phyloP scores from a whole-genome alignment of 2,797 vertebrate species.

The Anabacerthia variegaticeps region DNA sequence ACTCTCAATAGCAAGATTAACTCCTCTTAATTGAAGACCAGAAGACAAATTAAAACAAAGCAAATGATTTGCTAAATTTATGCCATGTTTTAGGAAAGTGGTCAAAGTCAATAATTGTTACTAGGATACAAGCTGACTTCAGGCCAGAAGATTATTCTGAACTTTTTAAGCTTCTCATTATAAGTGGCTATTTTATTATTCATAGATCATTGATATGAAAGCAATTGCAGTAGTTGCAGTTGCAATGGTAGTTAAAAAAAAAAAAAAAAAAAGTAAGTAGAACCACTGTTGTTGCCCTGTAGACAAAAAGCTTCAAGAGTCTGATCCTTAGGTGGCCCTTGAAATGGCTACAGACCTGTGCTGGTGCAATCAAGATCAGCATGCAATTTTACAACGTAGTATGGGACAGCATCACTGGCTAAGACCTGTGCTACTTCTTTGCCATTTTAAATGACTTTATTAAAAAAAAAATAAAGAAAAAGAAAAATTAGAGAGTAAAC shows the following conservation, averaged over 20 bases:
- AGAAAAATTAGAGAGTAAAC: not conserved
- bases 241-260: not conserved
- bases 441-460: not conserved
- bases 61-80: not conserved
- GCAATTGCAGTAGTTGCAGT: not conserved
- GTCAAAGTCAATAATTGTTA: not conserved
- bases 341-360: not conserved
- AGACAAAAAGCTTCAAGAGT: not conserved
- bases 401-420: not conserved
- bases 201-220: not conserved
- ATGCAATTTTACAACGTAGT: not conserved
- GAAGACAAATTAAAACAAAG: not conserved
- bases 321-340: not conserved
- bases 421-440: not conserved
- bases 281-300: not conserved
- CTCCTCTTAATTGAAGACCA: not conserved
- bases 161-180: not conserved
- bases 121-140: not conserved
- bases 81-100: not conserved
- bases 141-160: not conserved
- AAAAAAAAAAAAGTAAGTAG: not conserved
- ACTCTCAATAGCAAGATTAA: not conserved
- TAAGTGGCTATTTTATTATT: not conserved
- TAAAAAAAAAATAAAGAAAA: not conserved
- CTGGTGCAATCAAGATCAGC: not conserved